Evolutionary conservation across 2,797 vertebrate species (phyloP).

Genomic region (Calcarius lapponicus): DNA sequence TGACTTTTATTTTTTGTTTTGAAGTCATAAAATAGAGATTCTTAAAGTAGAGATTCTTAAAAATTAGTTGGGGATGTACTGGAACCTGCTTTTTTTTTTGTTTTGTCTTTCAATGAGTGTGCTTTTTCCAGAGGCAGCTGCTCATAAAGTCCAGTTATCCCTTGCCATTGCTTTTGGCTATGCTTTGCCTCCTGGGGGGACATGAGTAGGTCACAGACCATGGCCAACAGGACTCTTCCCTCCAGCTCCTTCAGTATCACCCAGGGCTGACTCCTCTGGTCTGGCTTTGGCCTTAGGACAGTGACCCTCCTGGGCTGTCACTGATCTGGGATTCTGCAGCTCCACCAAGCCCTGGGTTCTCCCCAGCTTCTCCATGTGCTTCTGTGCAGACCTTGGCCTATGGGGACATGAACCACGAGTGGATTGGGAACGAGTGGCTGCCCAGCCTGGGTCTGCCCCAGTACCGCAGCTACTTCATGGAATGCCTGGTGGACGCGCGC

Average conservation of each 20-base stretch:
- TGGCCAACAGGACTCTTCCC: background rate
- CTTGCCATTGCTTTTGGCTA: background rate
- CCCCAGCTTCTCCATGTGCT: background rate
- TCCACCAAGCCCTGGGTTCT: background rate
- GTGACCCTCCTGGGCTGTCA: background rate
- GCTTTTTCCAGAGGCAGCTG: background rate
- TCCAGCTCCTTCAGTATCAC: background rate
- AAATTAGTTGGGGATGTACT: background rate
- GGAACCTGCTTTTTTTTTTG: background rate
- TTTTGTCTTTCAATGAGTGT: background rate
- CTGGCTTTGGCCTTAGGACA: background rate
- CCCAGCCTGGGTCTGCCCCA: conserved; percentile 87
- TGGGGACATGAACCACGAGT: conserved; percentile 90
- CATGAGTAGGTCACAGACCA: background rate
- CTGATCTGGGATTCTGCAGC: background rate
- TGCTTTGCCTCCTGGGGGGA: background rate
- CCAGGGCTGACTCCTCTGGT: background rate
- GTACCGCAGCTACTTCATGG: conserved; percentile 91
- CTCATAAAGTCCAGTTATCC: background rate
- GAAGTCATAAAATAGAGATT: background rate
- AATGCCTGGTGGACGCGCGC: conserved; percentile 86
- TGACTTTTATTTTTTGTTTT: background rate
- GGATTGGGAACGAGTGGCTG: conserved; percentile 89
- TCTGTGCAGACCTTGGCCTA: conserved; percentile 83
- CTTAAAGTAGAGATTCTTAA: background rate